Conservation (phyloP, 2,797 vertebrate species). For the Halcyon chelicuti region DNA sequence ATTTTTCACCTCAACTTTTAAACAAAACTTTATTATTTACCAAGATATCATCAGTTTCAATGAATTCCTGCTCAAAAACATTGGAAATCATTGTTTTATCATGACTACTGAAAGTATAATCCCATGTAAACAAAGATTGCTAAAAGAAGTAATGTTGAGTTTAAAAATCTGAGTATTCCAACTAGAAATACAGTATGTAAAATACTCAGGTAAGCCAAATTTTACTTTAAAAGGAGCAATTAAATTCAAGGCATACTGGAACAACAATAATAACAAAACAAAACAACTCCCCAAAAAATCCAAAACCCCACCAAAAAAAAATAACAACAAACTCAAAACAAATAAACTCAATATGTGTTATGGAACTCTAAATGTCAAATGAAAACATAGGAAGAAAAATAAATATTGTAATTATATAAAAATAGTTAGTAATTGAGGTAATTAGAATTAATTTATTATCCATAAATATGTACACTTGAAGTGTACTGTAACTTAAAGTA, state of each 20-base stretch:
- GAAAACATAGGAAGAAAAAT: neutral
- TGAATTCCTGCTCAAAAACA: neutral
- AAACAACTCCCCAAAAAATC: neutral
- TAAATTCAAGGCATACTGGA: neutral
- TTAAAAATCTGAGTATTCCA: neutral
- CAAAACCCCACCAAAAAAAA: accelerated
- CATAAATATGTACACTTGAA: neutral
- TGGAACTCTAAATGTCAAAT: neutral
- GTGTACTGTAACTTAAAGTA: neutral
- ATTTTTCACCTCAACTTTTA: neutral
- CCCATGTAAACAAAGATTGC: neutral
- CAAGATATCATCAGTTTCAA: neutral
- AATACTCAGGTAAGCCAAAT: neutral
- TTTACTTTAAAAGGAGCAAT: neutral
- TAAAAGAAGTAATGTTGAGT: neutral
- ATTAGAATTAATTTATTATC: neutral
- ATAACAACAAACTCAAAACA: neutral
- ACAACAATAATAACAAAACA: neutral
- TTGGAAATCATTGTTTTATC: neutral
- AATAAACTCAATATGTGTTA: neutral
- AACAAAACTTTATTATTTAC: neutral
- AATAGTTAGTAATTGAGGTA: neutral
- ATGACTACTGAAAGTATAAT: neutral
- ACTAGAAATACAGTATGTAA: neutral
- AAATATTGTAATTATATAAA: neutral